Percentiles rank a stretch among this genome's conserved stretches.
These are phyloP conservation scores for Nysson spinosus DNA, from an alignment of 2,888 invertebrate genomes.

Conservation along the genomic window DNA sequence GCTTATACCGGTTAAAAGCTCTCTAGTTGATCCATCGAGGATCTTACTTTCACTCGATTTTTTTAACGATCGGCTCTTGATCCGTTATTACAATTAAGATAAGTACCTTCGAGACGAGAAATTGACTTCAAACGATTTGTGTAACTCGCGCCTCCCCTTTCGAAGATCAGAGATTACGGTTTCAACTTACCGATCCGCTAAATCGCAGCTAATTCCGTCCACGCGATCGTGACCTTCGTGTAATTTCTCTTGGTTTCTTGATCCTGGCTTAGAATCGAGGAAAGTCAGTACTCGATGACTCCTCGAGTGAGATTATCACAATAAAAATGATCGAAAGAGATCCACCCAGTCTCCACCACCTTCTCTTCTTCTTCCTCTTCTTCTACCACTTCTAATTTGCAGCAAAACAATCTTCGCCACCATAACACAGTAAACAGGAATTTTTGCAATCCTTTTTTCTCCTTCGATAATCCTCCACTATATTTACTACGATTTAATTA, in stretches of 20 bases:
- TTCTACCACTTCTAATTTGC: slow-evolving; percentile 46
- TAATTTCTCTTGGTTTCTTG: slow-evolving; percentile 28
- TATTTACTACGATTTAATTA: slow-evolving; percentile 17
- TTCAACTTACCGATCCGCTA: slow-evolving; percentile 41
- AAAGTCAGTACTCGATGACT: slow-evolving; percentile 4
- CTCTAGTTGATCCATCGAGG: slow-evolving; percentile 40
- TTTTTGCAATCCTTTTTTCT: slow-evolving; percentile 2
- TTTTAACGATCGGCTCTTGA: too few species aligned
- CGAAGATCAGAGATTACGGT: background rate
- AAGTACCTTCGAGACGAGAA: background rate
- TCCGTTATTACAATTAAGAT: slow-evolving; percentile 6
- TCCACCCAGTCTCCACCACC: background rate
- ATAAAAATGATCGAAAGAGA: background rate
- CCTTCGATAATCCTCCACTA: background rate
- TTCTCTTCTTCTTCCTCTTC: slow-evolving; percentile 47
- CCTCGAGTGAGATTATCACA: background rate
- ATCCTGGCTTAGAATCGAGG: slow-evolving; percentile 15
- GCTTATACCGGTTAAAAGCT: slow-evolving; percentile 34
- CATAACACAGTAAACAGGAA: slow-evolving; percentile 53
- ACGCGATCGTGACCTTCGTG: slow-evolving; percentile 23
- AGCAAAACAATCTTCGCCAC: slow-evolving; percentile 53
- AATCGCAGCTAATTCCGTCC: slow-evolving; percentile 14
- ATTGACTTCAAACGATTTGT: background rate
- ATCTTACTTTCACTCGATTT: slow-evolving; percentile 55
- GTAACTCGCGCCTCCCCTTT: background rate